phyloP scores from a whole-genome alignment of 2,113 vertebrate species.

The Ellobius talpinus region DNA sequence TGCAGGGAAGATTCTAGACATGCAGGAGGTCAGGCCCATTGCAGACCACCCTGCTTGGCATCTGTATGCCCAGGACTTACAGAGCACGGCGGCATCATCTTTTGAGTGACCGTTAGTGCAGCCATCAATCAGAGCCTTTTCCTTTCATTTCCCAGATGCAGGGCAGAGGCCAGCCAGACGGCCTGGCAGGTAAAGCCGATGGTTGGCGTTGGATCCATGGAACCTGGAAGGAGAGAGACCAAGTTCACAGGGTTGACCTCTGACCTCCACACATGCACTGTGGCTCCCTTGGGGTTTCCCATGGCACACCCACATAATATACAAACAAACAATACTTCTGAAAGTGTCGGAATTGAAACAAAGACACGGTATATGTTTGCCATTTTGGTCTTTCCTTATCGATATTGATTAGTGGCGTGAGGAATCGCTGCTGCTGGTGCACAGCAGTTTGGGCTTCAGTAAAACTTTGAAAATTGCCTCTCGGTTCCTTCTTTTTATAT shows the following conservation, averaged over 20 bases:
- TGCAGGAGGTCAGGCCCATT: not conserved
- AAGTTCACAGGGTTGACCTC: not conserved
- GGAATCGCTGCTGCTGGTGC: constrained; percentile 36
- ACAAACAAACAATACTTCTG: not conserved
- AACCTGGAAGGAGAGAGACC: not conserved
- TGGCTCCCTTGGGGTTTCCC: not conserved
- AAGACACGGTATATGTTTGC: not conserved
- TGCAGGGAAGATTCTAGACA: not conserved
- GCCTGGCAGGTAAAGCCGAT: no score
- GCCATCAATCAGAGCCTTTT: not conserved
- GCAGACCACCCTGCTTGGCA: not conserved
- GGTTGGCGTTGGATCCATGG: not conserved
- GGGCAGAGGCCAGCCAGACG: not conserved
- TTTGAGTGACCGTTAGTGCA: not conserved
- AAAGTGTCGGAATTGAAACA: not conserved
- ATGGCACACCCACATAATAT: not conserved
- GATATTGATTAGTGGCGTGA: not conserved
- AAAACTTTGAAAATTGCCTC: constrained; percentile 57
- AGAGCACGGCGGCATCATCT: not conserved
- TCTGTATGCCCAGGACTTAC: not conserved
- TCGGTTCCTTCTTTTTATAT: constrained; percentile 35
- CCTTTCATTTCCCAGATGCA: not conserved
- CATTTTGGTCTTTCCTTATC: not conserved
- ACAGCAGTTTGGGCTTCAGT: constrained; percentile 4
- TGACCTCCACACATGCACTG: not conserved